Evolutionary conservation across 2,797 vertebrate species (phyloP).

Genomic region (Mormyrus hasselquistii): DNA sequence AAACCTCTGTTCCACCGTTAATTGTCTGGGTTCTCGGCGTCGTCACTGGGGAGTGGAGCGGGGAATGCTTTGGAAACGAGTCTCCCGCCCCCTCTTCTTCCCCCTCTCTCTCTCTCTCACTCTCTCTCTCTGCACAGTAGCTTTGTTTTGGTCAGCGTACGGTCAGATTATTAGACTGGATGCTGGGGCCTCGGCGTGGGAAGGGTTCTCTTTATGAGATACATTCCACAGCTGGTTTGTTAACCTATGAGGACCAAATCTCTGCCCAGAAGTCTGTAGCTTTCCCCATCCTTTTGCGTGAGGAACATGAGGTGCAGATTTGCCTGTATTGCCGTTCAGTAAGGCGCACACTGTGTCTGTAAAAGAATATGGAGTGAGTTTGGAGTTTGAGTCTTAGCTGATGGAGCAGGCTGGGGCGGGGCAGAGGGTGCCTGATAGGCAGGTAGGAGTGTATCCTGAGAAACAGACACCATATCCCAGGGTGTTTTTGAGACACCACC

Average conservation of each 20-base stretch:
- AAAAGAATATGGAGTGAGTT: neutral
- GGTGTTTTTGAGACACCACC: neutral
- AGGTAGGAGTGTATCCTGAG: neutral
- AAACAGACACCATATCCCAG: neutral
- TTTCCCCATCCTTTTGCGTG: constrained; percentile 19
- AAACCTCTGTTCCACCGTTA: constrained; percentile 56
- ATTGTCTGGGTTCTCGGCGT: constrained; percentile 59
- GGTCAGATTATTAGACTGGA: constrained; percentile 17
- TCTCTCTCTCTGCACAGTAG: neutral
- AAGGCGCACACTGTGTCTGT: neutral
- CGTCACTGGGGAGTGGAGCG: constrained; percentile 46
- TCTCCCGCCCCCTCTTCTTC: neutral
- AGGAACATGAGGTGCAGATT: constrained; percentile 32
- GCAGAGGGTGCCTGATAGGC: neutral
- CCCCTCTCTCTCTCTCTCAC: neutral
- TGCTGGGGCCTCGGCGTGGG: constrained; percentile 41
- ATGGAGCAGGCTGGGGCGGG: neutral
- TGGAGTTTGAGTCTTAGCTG: neutral
- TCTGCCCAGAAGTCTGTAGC: constrained; percentile 34
- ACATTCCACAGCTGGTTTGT: constrained; percentile 39
- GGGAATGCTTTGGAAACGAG: constrained; percentile 15
- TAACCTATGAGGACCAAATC: constrained; percentile 41
- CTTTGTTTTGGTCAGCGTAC: neutral
- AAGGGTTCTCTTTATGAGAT: constrained; percentile 41
- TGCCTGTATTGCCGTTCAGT: neutral